These are phyloP conservation scores for Eupithecia centaureata DNA, from an alignment of 2,888 invertebrate genomes.

Conservation along the genomic window DNA sequence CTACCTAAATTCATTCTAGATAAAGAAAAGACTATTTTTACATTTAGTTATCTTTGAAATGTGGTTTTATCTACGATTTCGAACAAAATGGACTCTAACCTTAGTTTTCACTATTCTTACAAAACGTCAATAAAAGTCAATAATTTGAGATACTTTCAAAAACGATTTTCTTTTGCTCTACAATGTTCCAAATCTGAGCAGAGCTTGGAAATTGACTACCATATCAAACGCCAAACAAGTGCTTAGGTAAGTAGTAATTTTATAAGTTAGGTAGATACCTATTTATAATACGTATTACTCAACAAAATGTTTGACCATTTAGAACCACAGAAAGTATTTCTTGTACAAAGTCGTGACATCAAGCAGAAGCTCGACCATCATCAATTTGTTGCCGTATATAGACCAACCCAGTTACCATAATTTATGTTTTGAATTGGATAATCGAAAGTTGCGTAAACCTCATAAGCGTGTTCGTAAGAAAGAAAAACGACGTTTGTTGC, in stretches of 20 bases:
- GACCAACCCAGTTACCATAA: slow-evolving; percentile 34
- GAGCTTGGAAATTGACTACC: neutral
- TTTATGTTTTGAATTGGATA: slow-evolving; percentile 31
- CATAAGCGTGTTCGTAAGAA: neutral
- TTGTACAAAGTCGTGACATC: slow-evolving; percentile 35
- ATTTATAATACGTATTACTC: neutral
- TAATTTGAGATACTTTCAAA: no score
- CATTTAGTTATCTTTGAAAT: no score
- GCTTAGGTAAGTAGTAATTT: neutral
- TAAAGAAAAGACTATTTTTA: no score
- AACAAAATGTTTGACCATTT: neutral
- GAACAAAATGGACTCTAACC: no score
- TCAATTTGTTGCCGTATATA: slow-evolving; percentile 44
- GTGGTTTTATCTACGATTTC: no score
- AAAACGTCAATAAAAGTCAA: no score
- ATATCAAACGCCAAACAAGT: neutral
- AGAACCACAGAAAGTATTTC: neutral
- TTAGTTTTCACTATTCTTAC: no score
- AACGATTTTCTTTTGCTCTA: neutral
- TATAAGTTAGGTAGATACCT: neutral
- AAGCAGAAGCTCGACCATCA: slow-evolving; percentile 35
- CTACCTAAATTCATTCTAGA: neutral
- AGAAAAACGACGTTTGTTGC: neutral
- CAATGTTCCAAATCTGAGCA: neutral
- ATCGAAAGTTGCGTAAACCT: slow-evolving; percentile 35